Evolutionary conservation across 2,797 vertebrate species (phyloP).

Genomic region (Epinephelus malabaricus): DNA sequence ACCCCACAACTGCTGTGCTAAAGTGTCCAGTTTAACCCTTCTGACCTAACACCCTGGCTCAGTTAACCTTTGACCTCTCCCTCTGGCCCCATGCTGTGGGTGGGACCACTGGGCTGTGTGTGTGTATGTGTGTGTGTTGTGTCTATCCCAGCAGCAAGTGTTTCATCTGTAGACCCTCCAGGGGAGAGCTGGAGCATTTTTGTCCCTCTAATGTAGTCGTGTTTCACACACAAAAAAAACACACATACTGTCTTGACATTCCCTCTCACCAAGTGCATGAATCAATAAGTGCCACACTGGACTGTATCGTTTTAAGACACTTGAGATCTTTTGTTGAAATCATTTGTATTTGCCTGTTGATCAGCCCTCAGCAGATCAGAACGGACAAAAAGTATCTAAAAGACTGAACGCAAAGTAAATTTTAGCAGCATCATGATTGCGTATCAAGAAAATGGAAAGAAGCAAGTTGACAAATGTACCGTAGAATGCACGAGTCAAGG

Average conservation of each 20-base stretch:
- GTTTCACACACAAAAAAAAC: slow-evolving; percentile 31
- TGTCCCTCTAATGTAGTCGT: slow-evolving; percentile 10
- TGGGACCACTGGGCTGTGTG: slow-evolving; percentile 24
- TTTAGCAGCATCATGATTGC: fast-evolving
- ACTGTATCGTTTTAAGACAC: not conserved
- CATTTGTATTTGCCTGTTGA: not conserved
- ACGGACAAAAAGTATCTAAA: not conserved
- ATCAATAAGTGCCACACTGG: slow-evolving; percentile 33
- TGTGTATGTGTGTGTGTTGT: slow-evolving; percentile 18
- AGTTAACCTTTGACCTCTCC: slow-evolving; percentile 77
- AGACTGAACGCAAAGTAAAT: not conserved
- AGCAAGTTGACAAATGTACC: too few species aligned
- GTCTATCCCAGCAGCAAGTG: slow-evolving; percentile 12
- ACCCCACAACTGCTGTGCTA: slow-evolving; percentile 62
- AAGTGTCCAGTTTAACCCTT: slow-evolving; percentile 81
- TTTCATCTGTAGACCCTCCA: slow-evolving; percentile 25
- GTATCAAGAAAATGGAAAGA: not conserved
- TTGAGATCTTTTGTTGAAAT: not conserved
- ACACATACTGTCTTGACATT: not conserved
- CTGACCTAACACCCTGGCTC: slow-evolving; percentile 72
- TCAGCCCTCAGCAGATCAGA: not conserved
- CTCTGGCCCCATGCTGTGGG: slow-evolving; percentile 60
- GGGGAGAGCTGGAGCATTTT: slow-evolving; percentile 17
- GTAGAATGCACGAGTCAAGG: not conserved
- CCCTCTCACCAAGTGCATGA: slow-evolving; percentile 10